Base-by-base conservation (phyloP, 1,140 invertebrate species). In the Papilio polytes region DNA sequence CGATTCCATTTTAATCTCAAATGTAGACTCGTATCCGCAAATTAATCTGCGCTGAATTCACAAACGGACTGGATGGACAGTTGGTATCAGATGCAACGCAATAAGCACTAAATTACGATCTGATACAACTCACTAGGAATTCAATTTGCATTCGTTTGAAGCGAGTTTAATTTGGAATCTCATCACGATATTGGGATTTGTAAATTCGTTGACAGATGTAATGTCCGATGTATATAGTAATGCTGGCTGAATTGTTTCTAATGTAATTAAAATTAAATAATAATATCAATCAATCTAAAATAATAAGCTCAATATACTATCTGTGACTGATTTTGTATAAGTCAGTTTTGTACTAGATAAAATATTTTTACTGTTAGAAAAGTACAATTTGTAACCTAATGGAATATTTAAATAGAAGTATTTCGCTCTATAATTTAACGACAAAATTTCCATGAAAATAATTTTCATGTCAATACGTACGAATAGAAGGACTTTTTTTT, bases 111-210 rank as follows among this genome's bases (percentile, higher is more conserved):
- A 80, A 88, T 86, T 86, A 78, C 81, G 78, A 80, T 83, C 78
- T 80, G 78, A 51, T 74, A 84, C 81, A 85, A 84, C 83, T 84
- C 84, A 81, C 70, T 80, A 78, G 74, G 76, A 81, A 86, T 87
- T 83, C 63, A 86, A 85, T 88, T 53, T 80, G 80, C 72, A 73
- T 80, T 85, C 82, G 84, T 84, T 84, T 86, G 81, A 85, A 86
- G 80, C 83, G 82, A 79, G 74, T 85, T 86, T 86, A 86, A 87
- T 87, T 86, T 88, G 80, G 72, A 74, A 53, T 74, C 80, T 78
- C 56, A 63, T 78, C 73, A 78, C 22, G 48, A 84, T 79, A 82
- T 81, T 81, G 81, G 77, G 74, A 80, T 78, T 74, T 76, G 81
- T 78, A 74, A 77, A 85, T 81, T 81, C 85, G 83, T 84, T 85